Percentiles rank a stretch among this genome's conserved stretches.
Conservation (phyloP, 2,113 vertebrate species). For the Cololabis saira region DNA sequence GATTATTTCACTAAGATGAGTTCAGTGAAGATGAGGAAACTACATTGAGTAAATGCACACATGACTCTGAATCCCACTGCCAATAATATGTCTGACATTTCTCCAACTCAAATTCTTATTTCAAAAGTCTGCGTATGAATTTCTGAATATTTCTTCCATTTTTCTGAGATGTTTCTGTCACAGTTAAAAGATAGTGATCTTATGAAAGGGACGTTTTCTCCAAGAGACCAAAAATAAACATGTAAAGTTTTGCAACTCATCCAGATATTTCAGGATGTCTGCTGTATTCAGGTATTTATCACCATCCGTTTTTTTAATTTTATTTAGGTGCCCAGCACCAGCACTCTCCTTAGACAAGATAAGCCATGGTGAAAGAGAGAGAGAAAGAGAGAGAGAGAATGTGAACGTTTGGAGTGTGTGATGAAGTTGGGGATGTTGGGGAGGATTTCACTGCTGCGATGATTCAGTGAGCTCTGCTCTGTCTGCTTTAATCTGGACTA, state of each 20-base stretch:
- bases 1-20: background rate
- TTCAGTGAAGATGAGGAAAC: slow-evolving; percentile 14
- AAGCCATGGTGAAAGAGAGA: background rate
- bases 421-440: slow-evolving; percentile 15
- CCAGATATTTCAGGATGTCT: background rate
- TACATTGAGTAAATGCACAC: background rate
- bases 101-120: too few relatives aligned
- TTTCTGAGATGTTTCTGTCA: background rate
- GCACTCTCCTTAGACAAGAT: slow-evolving; percentile 4
- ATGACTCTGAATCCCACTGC: too few relatives aligned
- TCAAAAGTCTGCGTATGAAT: too few relatives aligned
- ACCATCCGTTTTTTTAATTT: background rate
- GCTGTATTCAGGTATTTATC: background rate
- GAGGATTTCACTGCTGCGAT: slow-evolving; percentile 51
- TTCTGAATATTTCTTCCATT: background rate
- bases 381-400: slow-evolving; percentile 1
- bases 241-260: background rate
- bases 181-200: background rate
- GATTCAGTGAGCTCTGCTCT: slow-evolving; percentile 40
- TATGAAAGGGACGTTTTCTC: background rate
- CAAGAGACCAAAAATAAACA: background rate
- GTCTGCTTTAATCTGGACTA: slow-evolving; percentile 68
- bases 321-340: background rate
- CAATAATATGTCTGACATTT: too few relatives aligned
- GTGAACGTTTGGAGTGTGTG: slow-evolving; percentile 10